Base-by-base conservation (phyloP, 30 jellyfish, hydroid and myxozoan species). In the Cassiopea xamachana region DNA sequence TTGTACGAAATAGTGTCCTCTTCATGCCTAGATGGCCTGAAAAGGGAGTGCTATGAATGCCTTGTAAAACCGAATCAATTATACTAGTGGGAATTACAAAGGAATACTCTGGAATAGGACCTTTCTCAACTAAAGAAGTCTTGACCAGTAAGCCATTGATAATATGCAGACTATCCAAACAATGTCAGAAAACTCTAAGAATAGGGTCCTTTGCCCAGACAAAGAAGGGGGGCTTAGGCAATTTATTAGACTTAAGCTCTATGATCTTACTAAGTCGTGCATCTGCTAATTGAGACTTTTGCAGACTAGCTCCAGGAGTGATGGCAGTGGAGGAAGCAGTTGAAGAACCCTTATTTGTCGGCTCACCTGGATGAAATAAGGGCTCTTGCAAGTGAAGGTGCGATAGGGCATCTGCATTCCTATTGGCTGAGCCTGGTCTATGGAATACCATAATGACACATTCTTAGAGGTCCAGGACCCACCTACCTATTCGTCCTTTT, bases 351-450 rank as follows among this genome's bases (percentile, higher is more conserved):
- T 67, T 19, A 67, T 19, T 67, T 14, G 46, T 67, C 15, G 76
- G 76, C 14, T 55, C 64, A 55, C 64, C 64, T 71, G 16, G 80
- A 8, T 71, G 80, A 71, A 45, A 19, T n/a, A 71, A 71, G 5
- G 47, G 6, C 50, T 76, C 27, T 1, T 46, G 18, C 44, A 18
- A 45, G 92, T 75, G 85, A 13, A 77, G 86, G 69, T 93, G 75
- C 2, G 97, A 91, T 45, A 91, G 77, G 16, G 89, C 96, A 51
- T 91, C 97, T 47, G 97, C 96, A 82, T 91, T 91, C 4, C 82
- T 62, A 60, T 91, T 89, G 76, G 61, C 60, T 1, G 44, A 47
- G 7, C 97, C 96, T 18, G 88, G 49, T 7, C 97, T 73, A 58
- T 91, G 92, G 39, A 6, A 7, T 2, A 91, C 80, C 10, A n/a